phyloP scores from a whole-genome alignment of 2,113 vertebrate genomes.

The Himantopus leucocephalus region DNA sequence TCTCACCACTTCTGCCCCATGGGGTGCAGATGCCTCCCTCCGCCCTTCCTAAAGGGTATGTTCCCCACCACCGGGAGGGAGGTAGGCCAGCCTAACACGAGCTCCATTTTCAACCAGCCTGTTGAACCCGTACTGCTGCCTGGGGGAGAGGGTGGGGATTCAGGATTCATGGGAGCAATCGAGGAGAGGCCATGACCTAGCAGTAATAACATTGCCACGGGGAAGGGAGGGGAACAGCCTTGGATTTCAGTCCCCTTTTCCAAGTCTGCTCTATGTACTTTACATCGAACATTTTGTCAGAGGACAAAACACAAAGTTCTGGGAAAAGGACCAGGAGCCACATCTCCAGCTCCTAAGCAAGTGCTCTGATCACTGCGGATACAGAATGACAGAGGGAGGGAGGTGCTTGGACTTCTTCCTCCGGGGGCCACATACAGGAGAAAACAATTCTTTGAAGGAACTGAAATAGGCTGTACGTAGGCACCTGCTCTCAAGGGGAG shows the following conservation, averaged over 20 bases:
- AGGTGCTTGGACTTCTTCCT: background rate
- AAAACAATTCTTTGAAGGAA: background rate
- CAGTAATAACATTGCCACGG: background rate
- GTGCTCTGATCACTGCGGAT: background rate
- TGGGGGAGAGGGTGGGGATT: constrained; percentile 12
- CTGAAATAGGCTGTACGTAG: background rate
- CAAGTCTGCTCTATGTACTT: background rate
- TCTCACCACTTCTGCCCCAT: background rate
- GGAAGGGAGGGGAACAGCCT: constrained; percentile 1
- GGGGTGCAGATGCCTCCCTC: background rate
- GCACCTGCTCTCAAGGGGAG: background rate
- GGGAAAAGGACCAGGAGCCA: background rate
- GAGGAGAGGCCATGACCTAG: constrained; percentile 23
- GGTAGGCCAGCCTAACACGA: background rate
- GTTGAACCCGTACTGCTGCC: constrained; percentile 24
- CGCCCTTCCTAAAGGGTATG: background rate
- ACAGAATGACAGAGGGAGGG: background rate
- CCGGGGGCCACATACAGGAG: background rate
- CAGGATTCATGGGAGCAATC: background rate
- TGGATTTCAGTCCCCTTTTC: background rate
- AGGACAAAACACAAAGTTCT: background rate
- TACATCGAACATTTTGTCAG: background rate
- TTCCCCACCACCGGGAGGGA: background rate
- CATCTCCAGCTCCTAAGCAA: background rate
- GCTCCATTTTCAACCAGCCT: background rate